A percentile compares a stretch with the other conserved stretches of the same genome.
phyloP scores from a whole-genome alignment of 2,888 invertebrate genomes.

The Caradrina clavipalpis region DNA sequence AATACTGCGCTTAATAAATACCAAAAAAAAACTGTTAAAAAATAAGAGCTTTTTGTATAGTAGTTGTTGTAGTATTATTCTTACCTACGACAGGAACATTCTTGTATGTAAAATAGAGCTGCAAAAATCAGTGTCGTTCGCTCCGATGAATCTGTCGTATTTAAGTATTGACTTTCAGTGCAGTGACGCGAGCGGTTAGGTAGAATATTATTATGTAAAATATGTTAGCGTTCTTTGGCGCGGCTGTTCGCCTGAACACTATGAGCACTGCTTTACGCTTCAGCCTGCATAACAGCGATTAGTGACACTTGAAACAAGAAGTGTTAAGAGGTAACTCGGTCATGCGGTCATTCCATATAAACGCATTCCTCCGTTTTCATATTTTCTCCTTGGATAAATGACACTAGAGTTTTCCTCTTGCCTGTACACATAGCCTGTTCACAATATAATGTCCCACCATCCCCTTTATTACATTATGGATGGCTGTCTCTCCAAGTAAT shows the following conservation, averaged over 20 bases:
- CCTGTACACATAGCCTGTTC: neutral
- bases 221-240: constrained; percentile 64
- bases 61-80: constrained; percentile 80
- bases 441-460: constrained; percentile 25
- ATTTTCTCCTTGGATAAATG: neutral
- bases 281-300: constrained; percentile 47
- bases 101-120: constrained; percentile 68
- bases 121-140: constrained; percentile 67
- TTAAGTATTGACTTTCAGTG: constrained; percentile 67
- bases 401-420: neutral
- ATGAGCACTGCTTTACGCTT: constrained; percentile 28
- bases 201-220: constrained; percentile 61
- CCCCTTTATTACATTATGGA: constrained; percentile 47
- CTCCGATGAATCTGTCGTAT: constrained; percentile 66
- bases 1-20: constrained; percentile 79
- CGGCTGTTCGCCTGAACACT: constrained; percentile 37
- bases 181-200: constrained; percentile 62
- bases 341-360: neutral
- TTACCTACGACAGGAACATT: constrained; percentile 68
- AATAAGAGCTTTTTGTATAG: constrained; percentile 87
- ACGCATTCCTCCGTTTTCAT: neutral
- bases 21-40: constrained; percentile 74
- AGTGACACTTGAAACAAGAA: constrained; percentile 22
- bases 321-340: neutral
- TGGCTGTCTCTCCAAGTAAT: constrained; percentile 35